Evolutionary conservation across 2,888 invertebrate genomes (phyloP).

Genomic region (Epirrita christyi): DNA sequence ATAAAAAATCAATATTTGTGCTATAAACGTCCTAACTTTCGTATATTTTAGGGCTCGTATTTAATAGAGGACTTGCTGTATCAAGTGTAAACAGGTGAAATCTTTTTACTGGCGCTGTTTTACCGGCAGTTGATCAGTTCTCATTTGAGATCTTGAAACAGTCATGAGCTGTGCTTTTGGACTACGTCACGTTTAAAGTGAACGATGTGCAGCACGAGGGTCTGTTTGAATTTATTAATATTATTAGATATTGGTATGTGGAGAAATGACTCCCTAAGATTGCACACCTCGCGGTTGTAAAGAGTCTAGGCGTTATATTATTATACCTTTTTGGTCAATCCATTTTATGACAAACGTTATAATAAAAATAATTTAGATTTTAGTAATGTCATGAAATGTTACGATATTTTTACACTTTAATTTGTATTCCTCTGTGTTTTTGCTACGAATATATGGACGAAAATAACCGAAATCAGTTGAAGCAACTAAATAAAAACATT

Average conservation of each 20-base stretch:
- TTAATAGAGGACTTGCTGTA: too few species aligned
- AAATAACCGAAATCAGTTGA: slow-evolving; percentile 11
- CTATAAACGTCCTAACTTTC: too few species aligned
- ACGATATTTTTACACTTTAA: slow-evolving; percentile 45
- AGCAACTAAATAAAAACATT: neutral
- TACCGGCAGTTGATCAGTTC: slow-evolving; percentile 26
- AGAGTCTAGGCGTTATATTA: too few species aligned
- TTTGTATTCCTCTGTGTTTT: slow-evolving; percentile 46
- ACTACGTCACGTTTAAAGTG: slow-evolving; percentile 34
- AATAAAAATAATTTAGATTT: neutral
- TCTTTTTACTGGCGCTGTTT: too few species aligned
- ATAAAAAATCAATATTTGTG: too few species aligned
- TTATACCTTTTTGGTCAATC: too few species aligned
- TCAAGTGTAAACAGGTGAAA: too few species aligned
- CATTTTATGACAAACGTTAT: too few species aligned
- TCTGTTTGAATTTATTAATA: slow-evolving; percentile 10
- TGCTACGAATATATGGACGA: slow-evolving; percentile 45
- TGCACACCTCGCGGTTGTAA: too few species aligned
- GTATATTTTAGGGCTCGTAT: too few species aligned
- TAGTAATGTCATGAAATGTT: slow-evolving; percentile 43
- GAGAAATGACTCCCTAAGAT: too few species aligned
- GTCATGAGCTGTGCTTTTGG: slow-evolving; percentile 31
- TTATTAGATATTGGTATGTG: too few species aligned
- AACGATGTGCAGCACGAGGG: slow-evolving; percentile 37
- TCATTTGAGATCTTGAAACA: slow-evolving; percentile 9